These are phyloP conservation scores for Anolis apletophallus DNA, from an alignment of 2,797 vertebrate species.

Conservation along the genomic window DNA sequence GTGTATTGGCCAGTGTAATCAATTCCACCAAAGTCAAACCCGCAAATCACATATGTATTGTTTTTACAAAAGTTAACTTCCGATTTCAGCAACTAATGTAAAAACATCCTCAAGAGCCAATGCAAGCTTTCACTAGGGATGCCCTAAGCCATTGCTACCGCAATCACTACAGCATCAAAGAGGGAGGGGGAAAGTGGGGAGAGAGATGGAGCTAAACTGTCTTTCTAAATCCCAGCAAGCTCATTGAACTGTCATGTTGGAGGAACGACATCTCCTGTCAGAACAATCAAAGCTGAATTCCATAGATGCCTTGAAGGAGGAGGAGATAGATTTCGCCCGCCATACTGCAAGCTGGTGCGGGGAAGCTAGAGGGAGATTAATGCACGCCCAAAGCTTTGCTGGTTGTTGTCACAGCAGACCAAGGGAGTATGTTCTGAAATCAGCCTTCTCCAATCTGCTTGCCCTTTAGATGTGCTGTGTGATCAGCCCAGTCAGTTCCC, in stretches of 20 bases:
- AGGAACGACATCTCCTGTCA: slow-evolving; percentile 15
- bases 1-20: too few species aligned
- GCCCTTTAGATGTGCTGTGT: not conserved
- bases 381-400: not conserved
- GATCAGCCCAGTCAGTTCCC: not conserved
- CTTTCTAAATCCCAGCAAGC: slow-evolving; percentile 26
- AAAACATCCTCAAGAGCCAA: not conserved
- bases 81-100: not conserved
- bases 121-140: too few species aligned
- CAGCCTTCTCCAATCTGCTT: not conserved
- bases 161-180: too few species aligned
- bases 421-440: not conserved
- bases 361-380: not conserved
- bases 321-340: not conserved
- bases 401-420: not conserved
- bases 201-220: not conserved
- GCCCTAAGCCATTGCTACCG: too few species aligned
- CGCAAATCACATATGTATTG: not conserved
- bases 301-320: slow-evolving; percentile 10
- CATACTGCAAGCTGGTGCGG: not conserved
- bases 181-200: not conserved
- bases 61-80: not conserved
- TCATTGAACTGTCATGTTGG: slow-evolving; percentile 19
- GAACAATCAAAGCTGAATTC: slow-evolving; percentile 24
- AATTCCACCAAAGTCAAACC: too few species aligned